Conservation (phyloP, 2,888 invertebrate species). For the Neoscelio sp. region DNA sequence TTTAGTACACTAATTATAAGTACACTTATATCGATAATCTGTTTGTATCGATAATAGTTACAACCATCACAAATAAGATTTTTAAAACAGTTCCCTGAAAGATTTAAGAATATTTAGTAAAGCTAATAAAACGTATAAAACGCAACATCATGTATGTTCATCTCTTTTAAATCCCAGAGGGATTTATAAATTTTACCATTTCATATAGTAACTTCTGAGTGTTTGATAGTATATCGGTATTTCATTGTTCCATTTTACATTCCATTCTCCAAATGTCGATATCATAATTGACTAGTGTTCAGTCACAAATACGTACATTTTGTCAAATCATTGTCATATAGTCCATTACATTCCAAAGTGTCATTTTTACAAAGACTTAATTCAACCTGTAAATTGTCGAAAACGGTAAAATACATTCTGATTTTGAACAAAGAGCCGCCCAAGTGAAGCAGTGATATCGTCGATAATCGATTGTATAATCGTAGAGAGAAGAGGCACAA, state of each 20-base stretch:
- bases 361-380: slow-evolving; percentile 40
- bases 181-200: too few species aligned
- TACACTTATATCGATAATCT: too few species aligned
- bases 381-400: slow-evolving; percentile 26
- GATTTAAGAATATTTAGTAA: too few species aligned
- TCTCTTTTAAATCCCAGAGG: too few species aligned
- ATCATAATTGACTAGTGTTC: slow-evolving; percentile 13
- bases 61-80: too few species aligned
- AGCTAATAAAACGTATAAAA: too few species aligned
- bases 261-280: slow-evolving; percentile 23
- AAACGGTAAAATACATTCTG: slow-evolving; percentile 53
- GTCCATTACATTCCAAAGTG: slow-evolving; percentile 42
- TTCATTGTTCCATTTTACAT: slow-evolving; percentile 11
- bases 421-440: slow-evolving; percentile 42
- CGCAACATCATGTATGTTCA: too few species aligned
- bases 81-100: too few species aligned
- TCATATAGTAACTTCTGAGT: too few species aligned
- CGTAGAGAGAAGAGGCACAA: slow-evolving; percentile 29
- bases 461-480: slow-evolving; percentile 57
- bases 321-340: slow-evolving; percentile 50
- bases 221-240: too few species aligned
- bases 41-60: too few species aligned
- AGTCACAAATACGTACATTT: slow-evolving; percentile 18
- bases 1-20: too few species aligned
- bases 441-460: slow-evolving; percentile 54